phyloP scores from a whole-genome alignment of 1,140 invertebrate genomes.

The Zeugodacus cucurbitae region DNA sequence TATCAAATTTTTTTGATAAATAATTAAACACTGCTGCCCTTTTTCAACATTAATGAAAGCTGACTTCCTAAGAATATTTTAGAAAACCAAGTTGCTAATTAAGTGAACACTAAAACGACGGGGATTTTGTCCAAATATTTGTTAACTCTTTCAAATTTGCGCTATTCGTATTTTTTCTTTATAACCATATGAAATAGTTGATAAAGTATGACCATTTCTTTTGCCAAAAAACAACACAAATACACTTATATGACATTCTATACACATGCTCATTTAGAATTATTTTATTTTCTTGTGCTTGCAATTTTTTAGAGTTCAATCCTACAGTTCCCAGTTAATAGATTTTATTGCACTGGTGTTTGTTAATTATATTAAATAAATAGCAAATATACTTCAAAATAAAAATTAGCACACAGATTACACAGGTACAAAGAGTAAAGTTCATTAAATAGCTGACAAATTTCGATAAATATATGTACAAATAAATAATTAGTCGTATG shows the following conservation, averaged over 20 bases:
- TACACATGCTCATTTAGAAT: conserved; percentile 30
- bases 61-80: too few relatives aligned
- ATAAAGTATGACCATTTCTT: neutral
- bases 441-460: neutral
- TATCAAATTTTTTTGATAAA: too few relatives aligned
- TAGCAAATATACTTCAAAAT: neutral
- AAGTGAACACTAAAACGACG: neutral
- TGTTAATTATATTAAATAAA: conserved; percentile 6
- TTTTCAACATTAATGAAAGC: too few relatives aligned
- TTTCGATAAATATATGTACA: too few relatives aligned
- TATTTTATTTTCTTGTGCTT: conserved; percentile 30
- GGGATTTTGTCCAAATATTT: conserved; percentile 29
- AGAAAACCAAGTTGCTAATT: too few relatives aligned
- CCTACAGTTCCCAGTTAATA: conserved; percentile 19
- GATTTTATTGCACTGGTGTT: conserved; percentile 25
- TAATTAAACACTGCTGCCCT: too few relatives aligned
- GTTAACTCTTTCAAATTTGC: neutral
- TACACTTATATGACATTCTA: conserved; percentile 3
- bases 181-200: conserved; percentile 15
- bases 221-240: neutral
- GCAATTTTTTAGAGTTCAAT: conserved; percentile 11
- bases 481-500: too few relatives aligned
- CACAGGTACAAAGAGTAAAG: neutral
- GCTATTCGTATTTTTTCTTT: neutral
- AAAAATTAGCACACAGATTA: neutral